phyloP scores from a whole-genome alignment of 1,140 invertebrate genomes.

The Achatina immaculata region DNA sequence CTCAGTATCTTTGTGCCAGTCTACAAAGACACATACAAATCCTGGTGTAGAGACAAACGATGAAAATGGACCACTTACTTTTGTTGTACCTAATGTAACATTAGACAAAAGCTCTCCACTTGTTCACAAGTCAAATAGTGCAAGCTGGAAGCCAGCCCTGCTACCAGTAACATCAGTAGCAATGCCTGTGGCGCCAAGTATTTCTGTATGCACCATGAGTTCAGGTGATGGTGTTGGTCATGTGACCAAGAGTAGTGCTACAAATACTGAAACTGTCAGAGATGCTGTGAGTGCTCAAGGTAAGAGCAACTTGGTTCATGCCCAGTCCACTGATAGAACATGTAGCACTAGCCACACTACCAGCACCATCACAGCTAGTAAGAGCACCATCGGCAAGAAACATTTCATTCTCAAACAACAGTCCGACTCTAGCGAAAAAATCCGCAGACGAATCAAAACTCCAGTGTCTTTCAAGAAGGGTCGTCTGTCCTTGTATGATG shows the following conservation, averaged over 20 bases:
- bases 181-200: not conserved
- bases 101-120: not conserved
- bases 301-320: not conserved
- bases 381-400: not conserved
- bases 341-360: not conserved
- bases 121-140: not conserved
- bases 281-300: too few relatives aligned
- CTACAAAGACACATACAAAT: not conserved
- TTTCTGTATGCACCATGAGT: constrained; percentile 11
- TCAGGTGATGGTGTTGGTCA: not conserved
- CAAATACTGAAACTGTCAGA: too few relatives aligned
- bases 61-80: not conserved
- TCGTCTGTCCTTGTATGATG: constrained; percentile 86
- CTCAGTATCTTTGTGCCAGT: not conserved
- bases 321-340: not conserved
- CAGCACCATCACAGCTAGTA: not conserved
- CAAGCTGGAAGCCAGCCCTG: not conserved
- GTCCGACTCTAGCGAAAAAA: constrained; percentile 74
- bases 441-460: constrained; percentile 85
- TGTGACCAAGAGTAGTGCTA: too few relatives aligned
- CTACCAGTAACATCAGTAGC: not conserved
- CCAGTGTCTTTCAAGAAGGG: constrained; percentile 80
- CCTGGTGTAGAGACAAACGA: not conserved
- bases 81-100: constrained; percentile 22
- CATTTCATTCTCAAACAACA: not conserved